Conservation (phyloP, 2,888 invertebrate species). For the Drosophila bunnanda region DNA sequence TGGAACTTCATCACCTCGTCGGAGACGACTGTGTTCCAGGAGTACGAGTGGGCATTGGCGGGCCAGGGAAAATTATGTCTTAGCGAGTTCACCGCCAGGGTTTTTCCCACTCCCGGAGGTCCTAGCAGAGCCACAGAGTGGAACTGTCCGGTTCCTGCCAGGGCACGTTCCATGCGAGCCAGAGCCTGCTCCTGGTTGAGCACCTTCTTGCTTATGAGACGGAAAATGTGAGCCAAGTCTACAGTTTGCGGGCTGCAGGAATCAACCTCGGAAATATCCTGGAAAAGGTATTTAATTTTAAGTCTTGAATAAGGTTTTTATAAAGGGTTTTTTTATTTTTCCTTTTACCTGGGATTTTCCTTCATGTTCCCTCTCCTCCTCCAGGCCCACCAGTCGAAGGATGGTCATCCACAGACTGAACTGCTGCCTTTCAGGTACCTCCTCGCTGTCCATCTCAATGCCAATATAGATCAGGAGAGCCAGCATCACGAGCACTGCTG, state of each 20-base stretch:
- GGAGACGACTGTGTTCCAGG: slow-evolving; percentile 61
- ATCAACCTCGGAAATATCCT: background rate
- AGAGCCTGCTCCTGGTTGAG: slow-evolving; percentile 65
- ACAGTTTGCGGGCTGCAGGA: slow-evolving; percentile 8
- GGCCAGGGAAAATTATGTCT: slow-evolving; percentile 72
- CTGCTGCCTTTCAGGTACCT: background rate
- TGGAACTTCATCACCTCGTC: slow-evolving; percentile 45
- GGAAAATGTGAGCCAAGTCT: slow-evolving; percentile 51
- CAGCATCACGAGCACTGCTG: background rate
- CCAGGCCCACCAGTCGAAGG: slow-evolving; percentile 2
- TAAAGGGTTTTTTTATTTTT: background rate
- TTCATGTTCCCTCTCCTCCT: background rate
- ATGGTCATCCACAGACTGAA: background rate
- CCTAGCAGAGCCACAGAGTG: slow-evolving; percentile 69
- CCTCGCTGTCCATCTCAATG: slow-evolving; percentile 1
- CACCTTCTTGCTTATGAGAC: slow-evolving; percentile 45
- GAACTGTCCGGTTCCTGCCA: slow-evolving; percentile 41
- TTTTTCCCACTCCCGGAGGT: slow-evolving; percentile 76
- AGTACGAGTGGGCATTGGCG: slow-evolving; percentile 70
- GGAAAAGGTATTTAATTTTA: background rate
- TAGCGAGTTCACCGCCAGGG: slow-evolving; percentile 58
- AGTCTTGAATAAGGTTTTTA: background rate
- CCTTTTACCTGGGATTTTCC: no score
- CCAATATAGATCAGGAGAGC: slow-evolving; percentile 7
- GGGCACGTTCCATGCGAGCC: slow-evolving; percentile 46